Base-by-base conservation (phyloP, 1,140 invertebrate species). In the Notospermus geniculatus region DNA sequence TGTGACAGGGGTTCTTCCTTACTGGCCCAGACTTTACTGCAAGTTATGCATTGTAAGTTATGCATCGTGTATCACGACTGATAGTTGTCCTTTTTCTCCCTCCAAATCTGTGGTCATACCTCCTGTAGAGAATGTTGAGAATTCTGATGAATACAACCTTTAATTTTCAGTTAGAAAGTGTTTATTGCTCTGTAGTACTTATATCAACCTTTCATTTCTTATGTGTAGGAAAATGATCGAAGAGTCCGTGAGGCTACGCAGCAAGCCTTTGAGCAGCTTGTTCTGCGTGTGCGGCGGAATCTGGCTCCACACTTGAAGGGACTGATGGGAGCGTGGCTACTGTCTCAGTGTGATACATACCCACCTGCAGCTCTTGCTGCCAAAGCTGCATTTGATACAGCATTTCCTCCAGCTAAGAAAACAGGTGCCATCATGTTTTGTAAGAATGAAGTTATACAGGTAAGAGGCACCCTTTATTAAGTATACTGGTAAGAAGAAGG, bases 261-360 rank as follows among this genome's bases (percentile, higher is more conserved):
- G 54, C 67, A 73, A 56, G 82, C 87, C 1, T 89, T 91, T 70
- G 82, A 84, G 56, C 78, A 86, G 19, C 75, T 95, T 19, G 86
- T 89, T 11, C 79, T 81, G 29, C 85, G 87, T 75, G 86, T 88
- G 39, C 87, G 88, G 29, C 85, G 88, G 57, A 86, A 88, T 71
- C 83, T 95, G 54, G 92, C 91, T 2, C 87, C 88, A 0, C 86
- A 89, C 77, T 82, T 95, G 0, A 91, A 91, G 72, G 84, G 86
- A 69, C 67, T 94, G 2, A 86, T 89, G 64, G 82, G 81, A 17
- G 67, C 67, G 13, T 83, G 81, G 81, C 85, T 93, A 64, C 84
- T 88, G 2, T 87, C 88, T 22, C 89, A 91, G 71, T 90, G 87
- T 80, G 93, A 95, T 71, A 87, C 86, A 7, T 91, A 92, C 80